Base-by-base conservation (phyloP, 2,797 vertebrate genomes). In the Orientallactaga sibirica region DNA sequence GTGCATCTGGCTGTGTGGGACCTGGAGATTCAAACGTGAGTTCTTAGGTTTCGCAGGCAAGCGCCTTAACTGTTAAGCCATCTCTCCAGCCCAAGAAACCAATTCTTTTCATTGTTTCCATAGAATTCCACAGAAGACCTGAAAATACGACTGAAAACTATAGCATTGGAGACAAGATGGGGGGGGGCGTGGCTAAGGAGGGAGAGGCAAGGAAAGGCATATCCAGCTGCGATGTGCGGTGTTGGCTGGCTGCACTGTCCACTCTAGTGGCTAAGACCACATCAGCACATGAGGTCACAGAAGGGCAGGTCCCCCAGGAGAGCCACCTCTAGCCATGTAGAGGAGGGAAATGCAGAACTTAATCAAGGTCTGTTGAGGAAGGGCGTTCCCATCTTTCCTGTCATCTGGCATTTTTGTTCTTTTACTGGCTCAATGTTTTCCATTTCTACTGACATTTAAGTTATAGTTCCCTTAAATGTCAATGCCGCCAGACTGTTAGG, bases 361-460 rank as follows among this genome's bases (percentile, higher is more conserved):
- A 20, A 24, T 25, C 14, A 16, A 73, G 27, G 76, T 62, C 55
- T 77, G 6, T 7, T 18, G 22, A 68, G 5, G 18, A 86, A 67
- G 70, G 25, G 25, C 11, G 4, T 9, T 9, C 37, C 48, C 43
- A 24, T 48, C 16, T 43, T 24, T 37, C 24, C 43, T 25, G 19
- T 7, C 29, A 27, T 55, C 71, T n/a, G 7, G 61, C 62, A 25
- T 43, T 64, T 86, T 75, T 70, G 15, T 88, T 64, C 43, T 91
- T 79, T 74, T 29, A 74, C 6, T 14, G 5, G 89, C 85, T 70
- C 12, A n/a, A 3, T 1, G 3, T 75, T 94, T 76, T 58, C 78
- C 12, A 37, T 48, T 85, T 74, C 18, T 62, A 29, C 61, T 81
- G 43, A 88, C 80, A 77, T 81, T 90, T 93, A 67, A 94, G 62